Base-by-base conservation (phyloP, 53 echinoderm and acorn worm species). In the Crossaster papposus region DNA sequence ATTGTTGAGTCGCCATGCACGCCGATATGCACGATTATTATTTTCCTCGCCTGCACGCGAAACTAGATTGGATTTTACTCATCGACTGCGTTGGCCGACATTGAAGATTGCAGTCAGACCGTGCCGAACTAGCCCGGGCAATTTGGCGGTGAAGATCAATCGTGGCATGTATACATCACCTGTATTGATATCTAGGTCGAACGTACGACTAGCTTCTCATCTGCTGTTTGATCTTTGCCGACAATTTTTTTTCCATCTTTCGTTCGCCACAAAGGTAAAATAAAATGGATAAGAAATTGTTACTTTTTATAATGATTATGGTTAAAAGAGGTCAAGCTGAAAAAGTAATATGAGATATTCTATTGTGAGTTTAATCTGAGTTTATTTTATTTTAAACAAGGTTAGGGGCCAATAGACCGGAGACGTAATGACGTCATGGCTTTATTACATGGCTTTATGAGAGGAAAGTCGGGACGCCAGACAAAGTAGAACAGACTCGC, bases 71-170 rank as follows among this genome's bases (percentile, higher is more conserved):
- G 33, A 83, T 44, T n/a, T 65, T 22, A 31, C 53, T 38, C 8
- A 51, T 17, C 22, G 24, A 51, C 33, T 22, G 18, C 30, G 50
- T 44, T 5, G 44, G 44, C 9, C 5, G 44, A 7, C 44, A 7
- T 10, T 85, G 52, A 32, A 72, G 51, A 72, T 85, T 85, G 73
- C 51, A 72, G 36, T 31, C 52, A 85, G 31, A 15, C 33, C 51
- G 6, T 23, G 72, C 30, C 17, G 50, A 72, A 51, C 24, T 79
- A 30, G 54, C 79, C 79, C 4, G 52, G 81, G 51, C 64, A 64
- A 65, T 55, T 85, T 85, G 85, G 72, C 85, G 85, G 85, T 85
- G 24, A 72, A 18, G 85, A 85, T 85, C 85, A 85, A 52, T 72
- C 85, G 73, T 2, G 4, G 5, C 36, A 51, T 23, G 63, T 36